A percentile compares a stretch with the other conserved stretches of the same genome.
phyloP scores from a whole-genome alignment of 2,113 vertebrate genomes.

The Sprattus sprattus region DNA sequence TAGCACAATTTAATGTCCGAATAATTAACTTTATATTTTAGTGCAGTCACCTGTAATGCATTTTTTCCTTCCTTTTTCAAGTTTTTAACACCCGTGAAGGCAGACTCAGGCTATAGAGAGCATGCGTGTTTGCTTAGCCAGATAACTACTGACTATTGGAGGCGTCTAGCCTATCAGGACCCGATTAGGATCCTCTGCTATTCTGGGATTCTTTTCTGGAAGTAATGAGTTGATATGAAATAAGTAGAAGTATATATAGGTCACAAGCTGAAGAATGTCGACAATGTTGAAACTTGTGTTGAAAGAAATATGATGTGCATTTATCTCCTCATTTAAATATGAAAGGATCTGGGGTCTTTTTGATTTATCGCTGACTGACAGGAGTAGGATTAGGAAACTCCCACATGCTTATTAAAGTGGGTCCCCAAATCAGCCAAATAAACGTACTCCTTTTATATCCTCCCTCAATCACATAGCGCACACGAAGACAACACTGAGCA shows the following conservation, averaged over 20 bases:
- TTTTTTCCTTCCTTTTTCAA: background rate
- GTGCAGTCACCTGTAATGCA: conserved; percentile 6
- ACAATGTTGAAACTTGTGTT: conserved; percentile 27
- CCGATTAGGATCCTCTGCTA: background rate
- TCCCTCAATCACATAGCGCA: background rate
- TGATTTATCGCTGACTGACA: conserved; percentile 42
- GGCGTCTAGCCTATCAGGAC: no score
- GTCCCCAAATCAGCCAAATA: conserved; percentile 21
- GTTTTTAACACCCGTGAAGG: background rate
- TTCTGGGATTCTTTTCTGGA: background rate
- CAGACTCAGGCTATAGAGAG: background rate
- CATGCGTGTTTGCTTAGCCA: background rate
- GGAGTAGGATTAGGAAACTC: conserved; percentile 42
- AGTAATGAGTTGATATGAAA: conserved; percentile 27
- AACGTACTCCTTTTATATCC: background rate
- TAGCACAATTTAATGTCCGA: conserved; percentile 21
- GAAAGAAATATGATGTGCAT: conserved; percentile 33
- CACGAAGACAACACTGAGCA: background rate
- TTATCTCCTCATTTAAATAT: conserved; percentile 50
- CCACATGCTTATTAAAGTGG: conserved; percentile 46
- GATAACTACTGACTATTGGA: background rate
- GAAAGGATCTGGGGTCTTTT: conserved; percentile 45
- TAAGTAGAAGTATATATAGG: conserved; percentile 21
- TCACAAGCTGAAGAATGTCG: conserved; percentile 18
- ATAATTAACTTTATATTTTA: conserved; percentile 30